Evolutionary conservation across 37 sponge, comb jelly and placozoan genomes (phyloP).

Genomic region (Halichondria panicea): DNA sequence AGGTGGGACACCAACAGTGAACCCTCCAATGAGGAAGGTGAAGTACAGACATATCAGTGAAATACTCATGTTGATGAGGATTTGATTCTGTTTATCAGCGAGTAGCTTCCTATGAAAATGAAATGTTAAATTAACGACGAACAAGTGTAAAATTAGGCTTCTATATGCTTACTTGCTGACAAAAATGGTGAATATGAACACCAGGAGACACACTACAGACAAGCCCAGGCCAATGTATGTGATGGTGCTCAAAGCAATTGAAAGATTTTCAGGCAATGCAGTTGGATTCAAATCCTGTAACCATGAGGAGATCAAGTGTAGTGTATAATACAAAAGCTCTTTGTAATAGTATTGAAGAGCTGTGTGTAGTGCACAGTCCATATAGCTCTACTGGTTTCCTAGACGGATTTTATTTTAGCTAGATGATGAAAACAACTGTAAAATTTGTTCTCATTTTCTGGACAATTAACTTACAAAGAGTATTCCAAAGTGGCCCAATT

Average conservation of each 20-base stretch:
- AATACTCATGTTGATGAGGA: conserved; percentile 58
- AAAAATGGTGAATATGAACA: conserved; percentile 40
- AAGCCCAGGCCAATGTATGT: conserved; percentile 53
- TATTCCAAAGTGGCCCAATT: conserved; percentile 38
- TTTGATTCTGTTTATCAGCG: conserved; percentile 12
- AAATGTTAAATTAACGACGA: no score
- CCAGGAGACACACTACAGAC: conserved; percentile 44
- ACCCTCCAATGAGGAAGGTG: conserved; percentile 35
- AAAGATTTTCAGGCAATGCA: not conserved
- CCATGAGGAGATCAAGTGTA: no score
- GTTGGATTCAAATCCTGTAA: conserved; percentile 45
- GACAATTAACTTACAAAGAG: conserved; percentile 41
- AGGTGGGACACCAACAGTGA: conserved; percentile 1
- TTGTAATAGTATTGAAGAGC: no score
- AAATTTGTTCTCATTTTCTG: not conserved
- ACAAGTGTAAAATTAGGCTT: no score
- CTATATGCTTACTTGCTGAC: conserved; percentile 58
- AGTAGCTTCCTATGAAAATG: conserved; percentile 64
- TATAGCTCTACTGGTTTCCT: no score
- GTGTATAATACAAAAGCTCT: no score
- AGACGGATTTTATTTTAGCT: no score
- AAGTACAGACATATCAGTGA: conserved; percentile 60
- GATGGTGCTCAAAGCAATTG: conserved; percentile 27
- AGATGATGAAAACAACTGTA: no score
- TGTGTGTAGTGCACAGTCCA: no score